Conservation (phyloP, 1,140 invertebrate species). For the Adelges cooleyi region DNA sequence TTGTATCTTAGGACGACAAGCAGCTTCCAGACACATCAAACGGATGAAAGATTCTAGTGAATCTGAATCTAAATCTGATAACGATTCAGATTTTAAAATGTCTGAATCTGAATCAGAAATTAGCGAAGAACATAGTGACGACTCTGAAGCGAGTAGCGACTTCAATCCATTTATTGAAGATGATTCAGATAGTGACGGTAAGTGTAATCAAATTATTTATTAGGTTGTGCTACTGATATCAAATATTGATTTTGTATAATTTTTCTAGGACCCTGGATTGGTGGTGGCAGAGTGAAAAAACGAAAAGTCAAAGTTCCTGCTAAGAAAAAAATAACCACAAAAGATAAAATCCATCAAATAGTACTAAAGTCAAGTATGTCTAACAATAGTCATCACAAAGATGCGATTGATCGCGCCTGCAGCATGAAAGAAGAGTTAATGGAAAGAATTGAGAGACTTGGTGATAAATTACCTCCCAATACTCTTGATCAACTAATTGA, state of each 20-base stretch:
- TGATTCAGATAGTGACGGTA: slow-evolving; percentile 57
- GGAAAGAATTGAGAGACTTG: slow-evolving; percentile 72
- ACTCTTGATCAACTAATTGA: slow-evolving; percentile 97
- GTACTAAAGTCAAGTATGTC: slow-evolving; percentile 8
- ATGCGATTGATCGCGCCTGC: slow-evolving; percentile 73
- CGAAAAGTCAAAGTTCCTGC: slow-evolving; percentile 55
- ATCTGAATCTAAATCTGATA: slow-evolving; percentile 46
- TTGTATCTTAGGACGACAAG: slow-evolving; percentile 47
- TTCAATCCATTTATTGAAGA: slow-evolving; percentile 80
- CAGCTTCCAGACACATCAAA: slow-evolving; percentile 56
- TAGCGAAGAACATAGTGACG: slow-evolving; percentile 44
- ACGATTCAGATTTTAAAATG: slow-evolving; percentile 50
- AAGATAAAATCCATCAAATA: slow-evolving; percentile 53
- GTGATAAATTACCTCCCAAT: slow-evolving; percentile 86
- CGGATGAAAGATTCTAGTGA: slow-evolving; percentile 54
- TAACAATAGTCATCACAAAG: slow-evolving; percentile 51
- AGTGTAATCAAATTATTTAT: not conserved
- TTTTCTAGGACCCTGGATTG: slow-evolving; percentile 58
- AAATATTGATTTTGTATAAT: not conserved
- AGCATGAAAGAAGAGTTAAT: slow-evolving; percentile 88
- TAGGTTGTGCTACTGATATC: not conserved
- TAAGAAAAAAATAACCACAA: slow-evolving; percentile 55
- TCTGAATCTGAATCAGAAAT: slow-evolving; percentile 38
- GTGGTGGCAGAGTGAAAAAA: slow-evolving; percentile 49
- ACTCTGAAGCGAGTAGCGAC: slow-evolving; percentile 62